Evolutionary conservation across 2,888 invertebrate species (phyloP).

Genomic region (Perithous albicinctus): DNA sequence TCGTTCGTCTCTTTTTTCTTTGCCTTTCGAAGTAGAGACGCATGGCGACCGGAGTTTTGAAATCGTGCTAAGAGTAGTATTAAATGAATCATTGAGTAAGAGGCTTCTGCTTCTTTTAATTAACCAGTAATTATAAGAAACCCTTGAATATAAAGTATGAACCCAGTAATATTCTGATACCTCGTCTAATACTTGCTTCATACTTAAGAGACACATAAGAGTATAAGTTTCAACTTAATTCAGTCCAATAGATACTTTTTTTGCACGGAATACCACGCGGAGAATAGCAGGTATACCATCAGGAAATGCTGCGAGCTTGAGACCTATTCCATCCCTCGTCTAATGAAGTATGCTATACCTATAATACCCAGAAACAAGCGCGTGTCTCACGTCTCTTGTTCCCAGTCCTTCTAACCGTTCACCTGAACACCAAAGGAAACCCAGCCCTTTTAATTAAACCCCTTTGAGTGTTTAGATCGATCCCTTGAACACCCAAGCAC

Average conservation of each 20-base stretch:
- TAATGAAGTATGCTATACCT: background rate
- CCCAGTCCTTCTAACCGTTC: slow-evolving; percentile 28
- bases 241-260: no score
- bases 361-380: slow-evolving; percentile 28
- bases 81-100: no score
- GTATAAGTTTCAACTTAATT: no score
- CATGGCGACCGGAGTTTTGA: background rate
- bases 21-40: background rate
- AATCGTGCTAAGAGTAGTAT: no score
- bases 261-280: background rate
- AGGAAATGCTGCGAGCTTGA: slow-evolving; percentile 5
- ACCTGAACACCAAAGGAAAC: slow-evolving; percentile 37
- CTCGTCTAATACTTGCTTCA: no score
- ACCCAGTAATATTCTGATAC: no score
- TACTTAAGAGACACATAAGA: no score
- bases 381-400: slow-evolving; percentile 20
- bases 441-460: slow-evolving; percentile 53
- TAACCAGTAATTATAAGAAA: no score
- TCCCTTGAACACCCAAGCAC: slow-evolving; percentile 36
- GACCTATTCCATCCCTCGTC: slow-evolving; percentile 6
- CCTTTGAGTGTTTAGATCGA: slow-evolving; percentile 50
- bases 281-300: background rate
- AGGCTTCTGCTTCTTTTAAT: no score
- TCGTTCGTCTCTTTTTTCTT: slow-evolving; percentile 15
- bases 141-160: no score